These are phyloP conservation scores for Lampropteryx suffumata DNA, from an alignment of 2,888 invertebrate genomes.

Conservation along the genomic window DNA sequence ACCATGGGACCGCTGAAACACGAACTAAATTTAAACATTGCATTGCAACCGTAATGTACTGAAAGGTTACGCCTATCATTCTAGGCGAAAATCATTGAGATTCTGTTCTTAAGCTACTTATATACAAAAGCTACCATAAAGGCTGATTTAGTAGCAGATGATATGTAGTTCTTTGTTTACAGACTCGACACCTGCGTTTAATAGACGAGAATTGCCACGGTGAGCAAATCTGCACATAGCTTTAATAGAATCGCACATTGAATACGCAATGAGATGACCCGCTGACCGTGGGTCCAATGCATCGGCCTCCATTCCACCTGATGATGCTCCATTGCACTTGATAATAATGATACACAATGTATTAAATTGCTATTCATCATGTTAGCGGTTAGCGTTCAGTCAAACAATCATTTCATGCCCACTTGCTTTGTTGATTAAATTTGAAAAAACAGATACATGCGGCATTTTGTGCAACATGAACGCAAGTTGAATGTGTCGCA, in stretches of 20 bases:
- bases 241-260: conserved; percentile 23
- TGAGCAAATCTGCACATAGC: background rate
- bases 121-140: too few relatives aligned
- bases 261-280: conserved; percentile 46
- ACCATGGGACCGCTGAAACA: conserved; percentile 83
- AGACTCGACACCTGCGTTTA: conserved; percentile 1
- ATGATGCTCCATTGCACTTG: conserved; percentile 28
- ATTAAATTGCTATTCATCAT: conserved; percentile 16
- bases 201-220: conserved; percentile 2
- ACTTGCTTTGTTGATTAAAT: conserved; percentile 33
- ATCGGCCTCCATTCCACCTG: conserved; percentile 20
- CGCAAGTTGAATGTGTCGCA: background rate
- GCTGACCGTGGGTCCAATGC: conserved; percentile 58
- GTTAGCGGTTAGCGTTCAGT: conserved; percentile 15
- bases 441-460: conserved; percentile 10
- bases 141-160: too few relatives aligned
- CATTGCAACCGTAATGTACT: conserved; percentile 1
- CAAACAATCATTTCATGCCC: conserved; percentile 41
- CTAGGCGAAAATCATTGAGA: too few relatives aligned
- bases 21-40: conserved; percentile 22
- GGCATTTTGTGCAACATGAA: conserved; percentile 2
- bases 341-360: conserved; percentile 12
- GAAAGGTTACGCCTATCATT: too few relatives aligned
- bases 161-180: too few relatives aligned
- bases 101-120: too few relatives aligned